These are phyloP conservation scores for Platyura marginata DNA, from an alignment of 1,140 invertebrate genomes.

Conservation along the genomic window DNA sequence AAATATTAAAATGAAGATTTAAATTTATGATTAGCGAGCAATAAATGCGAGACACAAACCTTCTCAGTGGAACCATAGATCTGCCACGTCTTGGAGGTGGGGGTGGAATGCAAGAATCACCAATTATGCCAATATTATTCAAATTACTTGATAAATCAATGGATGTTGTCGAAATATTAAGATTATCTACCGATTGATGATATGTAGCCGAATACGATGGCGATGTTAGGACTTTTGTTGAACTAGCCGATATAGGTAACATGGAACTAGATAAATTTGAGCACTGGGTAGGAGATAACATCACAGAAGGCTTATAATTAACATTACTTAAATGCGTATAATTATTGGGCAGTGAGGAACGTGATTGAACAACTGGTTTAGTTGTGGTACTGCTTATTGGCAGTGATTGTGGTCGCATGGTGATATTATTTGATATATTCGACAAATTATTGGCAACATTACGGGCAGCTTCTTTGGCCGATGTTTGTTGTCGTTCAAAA, in stretches of 20 bases:
- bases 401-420: not conserved
- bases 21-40: no score
- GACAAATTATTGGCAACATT: not conserved
- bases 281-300: not conserved
- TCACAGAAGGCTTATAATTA: not conserved
- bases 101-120: constrained; percentile 21
- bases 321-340: not conserved
- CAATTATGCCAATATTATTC: constrained; percentile 8
- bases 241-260: no score
- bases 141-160: not conserved
- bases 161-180: not conserved
- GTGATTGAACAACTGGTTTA: not conserved
- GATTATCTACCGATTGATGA: not conserved
- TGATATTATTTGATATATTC: not conserved
- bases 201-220: not conserved
- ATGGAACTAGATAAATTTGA: no score
- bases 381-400: not conserved
- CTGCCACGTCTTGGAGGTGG: constrained; percentile 22
- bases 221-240: no score
- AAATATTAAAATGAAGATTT: not conserved
- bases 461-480: not conserved
- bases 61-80: constrained; percentile 13
- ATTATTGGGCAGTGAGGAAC: constrained; percentile 2
- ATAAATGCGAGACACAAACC: no score
- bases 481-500: constrained; percentile 53